These are phyloP conservation scores for Gymnodraco acuticeps DNA, from an alignment of 2,797 vertebrate species.

Conservation along the genomic window DNA sequence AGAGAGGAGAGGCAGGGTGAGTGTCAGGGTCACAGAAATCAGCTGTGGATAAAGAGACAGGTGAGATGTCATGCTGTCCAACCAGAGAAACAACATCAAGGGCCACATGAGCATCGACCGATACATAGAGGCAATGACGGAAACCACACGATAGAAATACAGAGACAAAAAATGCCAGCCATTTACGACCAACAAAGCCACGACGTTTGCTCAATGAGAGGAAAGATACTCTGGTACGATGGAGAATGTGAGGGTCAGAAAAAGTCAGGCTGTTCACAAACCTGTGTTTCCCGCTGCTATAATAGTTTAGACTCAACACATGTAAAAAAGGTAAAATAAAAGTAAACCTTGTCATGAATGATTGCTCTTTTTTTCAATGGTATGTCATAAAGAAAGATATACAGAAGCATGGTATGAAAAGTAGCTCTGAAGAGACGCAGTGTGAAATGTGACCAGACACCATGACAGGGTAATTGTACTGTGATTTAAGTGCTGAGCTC, in stretches of 20 bases:
- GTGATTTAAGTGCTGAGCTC: constrained; percentile 25
- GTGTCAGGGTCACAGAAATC: constrained; percentile 4
- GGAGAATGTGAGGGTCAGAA: constrained; percentile 23
- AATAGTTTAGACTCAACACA: constrained; percentile 10
- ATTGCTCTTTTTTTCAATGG: not conserved
- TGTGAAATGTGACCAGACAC: not conserved
- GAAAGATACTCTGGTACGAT: constrained; percentile 30
- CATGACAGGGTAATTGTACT: constrained; percentile 21
- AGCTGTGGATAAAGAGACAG: constrained; percentile 32
- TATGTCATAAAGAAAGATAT: not conserved
- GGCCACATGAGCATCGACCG: constrained; percentile 46
- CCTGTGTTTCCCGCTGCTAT: not conserved
- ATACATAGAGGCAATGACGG: constrained; percentile 43
- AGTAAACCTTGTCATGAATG: not conserved
- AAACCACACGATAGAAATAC: constrained; percentile 60
- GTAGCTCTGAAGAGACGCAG: not conserved
- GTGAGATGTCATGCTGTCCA: constrained; percentile 56
- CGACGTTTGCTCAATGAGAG: constrained; percentile 59
- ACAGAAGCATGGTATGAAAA: not conserved
- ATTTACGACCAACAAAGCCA: constrained; percentile 58
- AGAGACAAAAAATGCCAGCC: constrained; percentile 54
- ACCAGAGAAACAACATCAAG: constrained; percentile 52
- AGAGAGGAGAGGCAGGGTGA: constrained; percentile 46
- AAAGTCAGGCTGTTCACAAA: constrained; percentile 33
- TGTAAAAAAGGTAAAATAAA: not conserved